Conservation (phyloP, 2,797 vertebrate species). For the Pipistrellus pygmaeus region DNA sequence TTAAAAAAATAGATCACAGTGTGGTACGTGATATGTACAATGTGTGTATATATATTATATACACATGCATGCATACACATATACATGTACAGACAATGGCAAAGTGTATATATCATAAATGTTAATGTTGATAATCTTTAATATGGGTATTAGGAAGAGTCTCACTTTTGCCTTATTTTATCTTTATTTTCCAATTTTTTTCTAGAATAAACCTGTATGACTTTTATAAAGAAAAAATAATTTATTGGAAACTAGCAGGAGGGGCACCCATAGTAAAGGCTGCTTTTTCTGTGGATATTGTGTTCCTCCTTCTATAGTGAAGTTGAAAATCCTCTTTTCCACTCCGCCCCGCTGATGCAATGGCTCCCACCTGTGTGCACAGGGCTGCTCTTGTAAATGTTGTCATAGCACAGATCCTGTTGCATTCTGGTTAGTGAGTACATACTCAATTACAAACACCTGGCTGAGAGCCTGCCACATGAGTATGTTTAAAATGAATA, state of each 20-base stretch:
- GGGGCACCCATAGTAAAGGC: neutral
- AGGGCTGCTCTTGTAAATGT: neutral
- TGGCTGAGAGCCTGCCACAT: neutral
- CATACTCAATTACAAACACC: neutral
- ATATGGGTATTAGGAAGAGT: neutral
- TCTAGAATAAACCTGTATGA: neutral
- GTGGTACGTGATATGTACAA: neutral
- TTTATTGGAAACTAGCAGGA: conserved; percentile 20
- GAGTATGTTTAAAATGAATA: conserved; percentile 6
- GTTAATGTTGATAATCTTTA: conserved; percentile 15
- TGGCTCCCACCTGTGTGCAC: neutral
- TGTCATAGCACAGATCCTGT: neutral
- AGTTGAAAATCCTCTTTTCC: neutral
- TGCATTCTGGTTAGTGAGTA: neutral
- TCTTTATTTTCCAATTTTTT: conserved; percentile 36
- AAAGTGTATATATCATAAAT: neutral
- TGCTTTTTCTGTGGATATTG: neutral
- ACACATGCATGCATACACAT: neutral
- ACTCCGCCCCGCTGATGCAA: conserved; percentile 54
- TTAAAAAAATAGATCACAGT: neutral
- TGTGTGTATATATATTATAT: neutral
- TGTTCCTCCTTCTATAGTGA: neutral
- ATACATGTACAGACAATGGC: neutral
- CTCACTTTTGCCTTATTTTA: conserved; percentile 11
- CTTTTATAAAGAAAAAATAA: conserved; percentile 54